Evolutionary conservation across 2,888 invertebrate genomes (phyloP), one percentile per base, ranked within the genome.

Genomic region (Hypselothyrea guttata): DNA sequence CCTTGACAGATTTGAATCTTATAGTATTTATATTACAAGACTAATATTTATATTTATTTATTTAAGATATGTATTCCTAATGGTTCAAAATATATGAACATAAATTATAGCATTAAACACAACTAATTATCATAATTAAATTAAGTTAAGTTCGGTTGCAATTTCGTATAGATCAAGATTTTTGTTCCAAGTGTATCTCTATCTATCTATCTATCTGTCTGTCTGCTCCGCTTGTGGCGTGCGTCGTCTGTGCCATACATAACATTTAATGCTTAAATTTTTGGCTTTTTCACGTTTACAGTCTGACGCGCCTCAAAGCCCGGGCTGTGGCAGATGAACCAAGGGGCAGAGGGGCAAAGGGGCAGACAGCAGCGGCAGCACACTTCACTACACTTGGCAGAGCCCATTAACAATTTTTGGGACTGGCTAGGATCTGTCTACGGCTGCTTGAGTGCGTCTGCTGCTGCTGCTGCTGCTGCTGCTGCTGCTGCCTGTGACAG

Each of bases 211-310:
- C 27, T 12, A 13, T 28, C 30, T 18, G 18, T n/a, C 41, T 48
- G 38, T 45, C 57, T 22, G 46, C 30, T 31, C 35, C 22, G 22
- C 22, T 4, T 22, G 22, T 22, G 22, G 22, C 22, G 22, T 22
- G 22, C 51, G 63, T 69, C 9, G 5, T 54, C 67, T 60, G 56
- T 71, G 69, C 54, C 54, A 44, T n/a, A 66, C 77, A 72, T 84
- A 67, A 78, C 71, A 84, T 78, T 81, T 65, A 81, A 82, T 82
- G 84, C 64, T 75, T 64, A 69, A 60, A 75, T 74, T 78, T 74
- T 81, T 75, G 81, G 84, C 74, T 75, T 84, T 78, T 84, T 65
- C 82, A 63, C 72, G 72, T 84, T 79, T 66, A 84, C 81, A 81
- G 84, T 81, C 81, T 81, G 84, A 81, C 81, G 84, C 81, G 73